Percentiles rank a stretch among this genome's conserved stretches.
Evolutionary conservation across 2,113 vertebrate species (phyloP).

Genomic region (Toxotes chatareus): DNA sequence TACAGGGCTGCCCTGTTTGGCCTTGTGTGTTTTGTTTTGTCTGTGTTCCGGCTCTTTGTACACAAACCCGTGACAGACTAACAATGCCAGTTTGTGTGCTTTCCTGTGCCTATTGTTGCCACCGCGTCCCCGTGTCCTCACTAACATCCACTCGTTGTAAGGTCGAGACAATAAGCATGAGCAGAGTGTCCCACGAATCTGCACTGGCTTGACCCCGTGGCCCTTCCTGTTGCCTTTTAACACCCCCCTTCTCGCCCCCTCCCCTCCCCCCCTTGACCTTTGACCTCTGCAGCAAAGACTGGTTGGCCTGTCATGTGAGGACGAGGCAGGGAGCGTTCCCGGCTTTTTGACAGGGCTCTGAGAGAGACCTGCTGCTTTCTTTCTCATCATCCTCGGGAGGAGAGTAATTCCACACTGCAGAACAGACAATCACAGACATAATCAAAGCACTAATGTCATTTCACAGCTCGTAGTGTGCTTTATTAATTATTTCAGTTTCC

Average conservation of each 20-base stretch:
- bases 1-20: not conserved
- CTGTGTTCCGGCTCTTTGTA: conserved; percentile 61
- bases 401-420: conserved; percentile 9
- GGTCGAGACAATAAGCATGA: conserved; percentile 73
- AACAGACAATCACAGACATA: not conserved
- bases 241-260: not conserved
- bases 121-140: conserved; percentile 52
- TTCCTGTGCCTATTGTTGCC: conserved; percentile 77
- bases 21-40: conserved; percentile 39
- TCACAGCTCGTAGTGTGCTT: not conserved
- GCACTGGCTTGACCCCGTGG: conserved; percentile 46
- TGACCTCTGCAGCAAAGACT: conserved; percentile 51
- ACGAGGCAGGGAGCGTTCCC: conserved; percentile 41
- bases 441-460: not conserved
- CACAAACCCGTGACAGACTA: conserved; percentile 45
- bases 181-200: conserved; percentile 55
- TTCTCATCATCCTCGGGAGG: conserved; percentile 19
- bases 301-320: conserved; percentile 46
- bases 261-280: conserved; percentile 44
- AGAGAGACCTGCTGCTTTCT: conserved; percentile 40
- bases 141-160: conserved; percentile 73
- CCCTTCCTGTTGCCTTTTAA: conserved; percentile 72
- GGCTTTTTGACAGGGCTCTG: conserved; percentile 26
- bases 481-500: conserved; percentile 1
- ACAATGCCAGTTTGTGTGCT: conserved; percentile 70